Evolutionary conservation across 2,888 invertebrate species (phyloP), one percentile per base, ranked within the genome.

Genomic region (Thysanoteuthis rhombus): DNA sequence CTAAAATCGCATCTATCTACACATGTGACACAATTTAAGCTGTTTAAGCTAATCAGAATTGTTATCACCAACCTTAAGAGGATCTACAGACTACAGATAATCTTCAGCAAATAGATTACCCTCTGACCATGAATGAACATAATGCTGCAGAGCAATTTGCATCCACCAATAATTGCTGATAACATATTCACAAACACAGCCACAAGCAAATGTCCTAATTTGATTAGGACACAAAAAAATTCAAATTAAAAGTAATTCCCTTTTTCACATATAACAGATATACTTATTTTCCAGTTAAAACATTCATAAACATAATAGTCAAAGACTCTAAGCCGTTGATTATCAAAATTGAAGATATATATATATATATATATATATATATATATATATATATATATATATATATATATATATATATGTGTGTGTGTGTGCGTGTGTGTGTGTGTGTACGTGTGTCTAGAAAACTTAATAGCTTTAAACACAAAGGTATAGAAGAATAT

Each of bases 1-100:
- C n/a, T 36, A 75, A 75, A 75, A 75, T 75, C 75, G n/a, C 36
- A 75, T 75, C 75, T 75, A 75, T 52, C 75, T 75, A 75, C 75
- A 75, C 75, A 75, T 75, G 75, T 75, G 75, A 75, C 75, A 75
- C 75, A 75, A 75, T 75, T 75, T 75, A 75, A 75, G 22, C 75
- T 75, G 75, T n/a, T 75, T 75, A 75, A 75, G 75, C 75, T 75
- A 75, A 75, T 75, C 75, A 75, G 75, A 75, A 75, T 75, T 75
- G 75, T 75, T 75, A 75, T 75, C 36, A 75, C 75, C 75, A 75
- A 75, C 12, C n/a, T 75, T 75, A 75, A 75, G 75, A 75, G 75
- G 75, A 75, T 75, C n/a, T 75, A 75, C 75, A 75, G 75, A 36
- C 75, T 75, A 12, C 75, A 75, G 75, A 36, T 75, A 75, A 75